These are phyloP conservation scores for Radopholus similis DNA, from an alignment of 1,140 invertebrate species.

Conservation along the genomic window DNA sequence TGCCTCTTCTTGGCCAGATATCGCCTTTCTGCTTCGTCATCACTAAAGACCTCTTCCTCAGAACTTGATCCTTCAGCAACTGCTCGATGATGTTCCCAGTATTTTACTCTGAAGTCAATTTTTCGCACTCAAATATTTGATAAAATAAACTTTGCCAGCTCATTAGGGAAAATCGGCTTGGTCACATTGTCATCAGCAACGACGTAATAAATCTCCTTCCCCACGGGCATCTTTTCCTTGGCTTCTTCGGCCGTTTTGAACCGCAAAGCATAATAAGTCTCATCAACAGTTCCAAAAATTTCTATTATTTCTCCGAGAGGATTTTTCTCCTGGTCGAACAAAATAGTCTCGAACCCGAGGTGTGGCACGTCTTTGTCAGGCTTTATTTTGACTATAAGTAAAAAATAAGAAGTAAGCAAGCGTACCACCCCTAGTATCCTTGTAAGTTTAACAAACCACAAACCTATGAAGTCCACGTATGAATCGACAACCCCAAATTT, in stretches of 20 bases:
- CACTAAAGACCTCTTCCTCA: constrained; percentile 30
- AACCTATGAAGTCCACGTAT: constrained; percentile 40
- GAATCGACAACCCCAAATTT: constrained; percentile 36
- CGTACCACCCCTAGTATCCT: too few relatives aligned
- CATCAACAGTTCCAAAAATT: constrained; percentile 34
- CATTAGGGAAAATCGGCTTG: constrained; percentile 31
- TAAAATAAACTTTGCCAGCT: constrained; percentile 34
- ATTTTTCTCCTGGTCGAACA: constrained; percentile 36
- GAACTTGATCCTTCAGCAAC: constrained; percentile 7
- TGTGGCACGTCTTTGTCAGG: constrained; percentile 24
- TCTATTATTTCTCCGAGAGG: constrained; percentile 41
- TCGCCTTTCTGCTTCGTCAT: constrained; percentile 25
- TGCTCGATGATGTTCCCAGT: constrained; percentile 2
- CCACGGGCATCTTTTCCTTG: constrained; percentile 8
- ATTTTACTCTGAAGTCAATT: constrained; percentile 12
- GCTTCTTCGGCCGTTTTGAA: constrained; percentile 39
- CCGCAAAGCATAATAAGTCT: constrained; percentile 37
- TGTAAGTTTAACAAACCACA: constrained; percentile 22
- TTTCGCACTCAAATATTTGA: not conserved
- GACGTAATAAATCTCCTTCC: constrained; percentile 31
- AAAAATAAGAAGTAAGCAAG: too few relatives aligned
- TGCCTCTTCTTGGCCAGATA: constrained; percentile 22
- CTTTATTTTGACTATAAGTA: constrained; percentile 30
- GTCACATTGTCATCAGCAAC: constrained; percentile 22
- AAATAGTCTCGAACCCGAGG: constrained; percentile 38